Conservation (phyloP, 1,140 invertebrate genomes). For the Anastatus disparis region DNA sequence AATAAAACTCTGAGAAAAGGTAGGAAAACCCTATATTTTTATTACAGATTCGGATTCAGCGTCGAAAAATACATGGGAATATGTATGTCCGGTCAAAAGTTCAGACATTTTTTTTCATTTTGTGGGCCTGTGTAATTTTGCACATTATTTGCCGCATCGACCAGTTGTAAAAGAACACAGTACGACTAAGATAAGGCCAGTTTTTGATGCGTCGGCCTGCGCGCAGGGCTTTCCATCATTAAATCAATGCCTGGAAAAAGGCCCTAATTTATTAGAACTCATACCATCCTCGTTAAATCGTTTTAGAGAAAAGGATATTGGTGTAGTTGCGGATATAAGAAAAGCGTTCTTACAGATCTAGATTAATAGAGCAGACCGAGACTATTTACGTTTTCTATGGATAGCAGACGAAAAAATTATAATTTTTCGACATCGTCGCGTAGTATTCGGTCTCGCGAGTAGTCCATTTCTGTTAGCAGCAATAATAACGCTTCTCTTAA, state of each 20-base stretch:
- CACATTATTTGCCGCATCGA: no score
- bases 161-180: no score
- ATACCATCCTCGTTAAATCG: background rate
- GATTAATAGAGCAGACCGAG: background rate
- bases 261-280: conserved; percentile 8
- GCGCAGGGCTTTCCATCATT: conserved; percentile 43
- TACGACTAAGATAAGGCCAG: conserved; percentile 39
- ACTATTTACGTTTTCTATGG: conserved; percentile 21
- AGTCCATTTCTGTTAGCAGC: background rate
- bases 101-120: no score
- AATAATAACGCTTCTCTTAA: background rate
- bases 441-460: no score
- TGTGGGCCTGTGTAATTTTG: no score
- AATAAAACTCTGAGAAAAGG: no score
- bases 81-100: no score
- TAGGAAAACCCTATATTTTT: no score
- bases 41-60: no score
- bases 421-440: no score
- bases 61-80: no score
- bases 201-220: conserved; percentile 44
- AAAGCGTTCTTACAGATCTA: conserved; percentile 15
- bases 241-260: conserved; percentile 57
- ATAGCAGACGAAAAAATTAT: no score
- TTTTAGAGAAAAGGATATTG: background rate
- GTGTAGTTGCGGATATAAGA: background rate